These are phyloP conservation scores for Silurus lanzhouensis DNA, from an alignment of 2,797 vertebrate genomes.

Conservation along the genomic window DNA sequence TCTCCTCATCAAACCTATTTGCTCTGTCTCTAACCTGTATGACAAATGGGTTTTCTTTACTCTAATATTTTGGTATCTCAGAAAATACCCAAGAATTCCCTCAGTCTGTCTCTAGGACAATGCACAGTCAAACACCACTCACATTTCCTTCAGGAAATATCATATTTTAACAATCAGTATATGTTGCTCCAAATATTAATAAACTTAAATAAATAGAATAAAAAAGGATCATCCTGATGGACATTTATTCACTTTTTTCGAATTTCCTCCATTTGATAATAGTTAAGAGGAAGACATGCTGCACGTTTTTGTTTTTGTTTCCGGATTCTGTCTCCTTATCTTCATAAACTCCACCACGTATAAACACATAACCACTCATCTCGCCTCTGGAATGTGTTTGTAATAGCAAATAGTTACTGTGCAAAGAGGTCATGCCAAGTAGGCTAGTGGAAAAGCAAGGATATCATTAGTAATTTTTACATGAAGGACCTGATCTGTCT, in stretches of 20 bases:
- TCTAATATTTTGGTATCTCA: neutral
- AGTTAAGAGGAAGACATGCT: neutral
- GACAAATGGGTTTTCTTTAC: slow-evolving; percentile 7
- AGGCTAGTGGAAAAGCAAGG: neutral
- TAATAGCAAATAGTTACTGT: slow-evolving; percentile 31
- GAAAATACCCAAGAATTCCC: neutral
- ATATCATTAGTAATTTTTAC: neutral
- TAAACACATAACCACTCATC: slow-evolving; percentile 37
- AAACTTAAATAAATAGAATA: neutral
- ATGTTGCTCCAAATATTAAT: neutral
- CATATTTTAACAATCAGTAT: neutral
- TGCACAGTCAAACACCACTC: too few species aligned
- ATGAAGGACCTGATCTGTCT: neutral
- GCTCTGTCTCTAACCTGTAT: neutral
- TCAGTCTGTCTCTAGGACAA: neutral
- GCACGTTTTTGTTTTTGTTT: slow-evolving; percentile 18
- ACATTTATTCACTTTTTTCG: neutral
- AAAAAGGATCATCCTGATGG: neutral
- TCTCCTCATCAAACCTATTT: neutral
- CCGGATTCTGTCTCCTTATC: slow-evolving; percentile 30
- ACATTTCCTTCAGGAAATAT: too few species aligned
- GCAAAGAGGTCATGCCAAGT: slow-evolving; percentile 25
- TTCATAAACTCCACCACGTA: neutral
- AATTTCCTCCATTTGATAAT: slow-evolving; percentile 1
- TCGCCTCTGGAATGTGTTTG: slow-evolving; percentile 48